Base-by-base conservation (phyloP, 2,113 vertebrate genomes). In the Chrysemys picta region DNA sequence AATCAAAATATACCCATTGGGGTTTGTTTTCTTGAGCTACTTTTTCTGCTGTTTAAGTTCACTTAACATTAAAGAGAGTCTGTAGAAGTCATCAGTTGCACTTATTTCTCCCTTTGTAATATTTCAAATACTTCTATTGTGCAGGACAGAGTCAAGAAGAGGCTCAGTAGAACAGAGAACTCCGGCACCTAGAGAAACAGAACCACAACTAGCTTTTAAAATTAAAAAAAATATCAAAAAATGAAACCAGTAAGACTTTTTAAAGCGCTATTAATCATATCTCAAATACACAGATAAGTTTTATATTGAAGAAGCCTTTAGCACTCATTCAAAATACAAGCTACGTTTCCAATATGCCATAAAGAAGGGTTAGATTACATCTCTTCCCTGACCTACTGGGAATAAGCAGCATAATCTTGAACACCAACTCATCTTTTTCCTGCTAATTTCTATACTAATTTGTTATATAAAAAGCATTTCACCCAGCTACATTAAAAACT, bases 151-250 rank as follows among this genome's bases (percentile, higher is more conserved):
- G 90, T 94, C 85, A 80, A 88, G 59, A 85, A 82, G 75, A 82
- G 91, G 84, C 81, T 96, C 88, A 96, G 92, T 79, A 96, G 89
- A 94, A 95, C 91, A 69, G 24, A 92, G 81, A 92, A 94, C 10
- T 85, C 88, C 96, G 96, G 91, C 88, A 96, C 94, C 97, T 98
- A 69, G 3, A 14, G 10, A 89, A 95, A 93, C 8, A 93, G 84
- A 93, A 84, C 35, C 75, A 91, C 52, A 56, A 16, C 69, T 52
- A 87, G 19, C 45, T 8, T 47, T 49, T 38, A 35, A 49, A 16
- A 62, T 62, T 27, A 38, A 62, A 11, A n/a, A 57, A 81, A 52
- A 50, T 84, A 27, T 19, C 38, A 97, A 49, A 75, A 3, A 72
- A 90, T 22, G 72, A 87, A 79, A 92, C 49, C 9, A 84, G 10